These are phyloP conservation scores for Ahaetulla prasina DNA, from an alignment of 2,113 vertebrate genomes.

Conservation along the genomic window DNA sequence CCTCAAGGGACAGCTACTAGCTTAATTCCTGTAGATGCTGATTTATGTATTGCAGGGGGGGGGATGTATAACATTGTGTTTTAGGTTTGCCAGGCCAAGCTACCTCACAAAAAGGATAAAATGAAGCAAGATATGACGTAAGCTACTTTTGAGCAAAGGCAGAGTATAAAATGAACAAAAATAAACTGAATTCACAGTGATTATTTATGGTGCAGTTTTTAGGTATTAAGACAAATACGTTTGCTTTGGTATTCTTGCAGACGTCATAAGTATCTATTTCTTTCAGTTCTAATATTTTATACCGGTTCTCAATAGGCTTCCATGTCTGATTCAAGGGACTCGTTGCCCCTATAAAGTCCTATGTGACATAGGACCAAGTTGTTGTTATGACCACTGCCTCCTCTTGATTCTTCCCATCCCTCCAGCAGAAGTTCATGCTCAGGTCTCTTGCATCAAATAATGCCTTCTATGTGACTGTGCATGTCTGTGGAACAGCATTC, in stretches of 20 bases:
- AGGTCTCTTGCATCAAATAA: not conserved
- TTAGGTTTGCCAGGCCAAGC: not conserved
- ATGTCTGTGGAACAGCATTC: not conserved
- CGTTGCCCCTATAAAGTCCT: not conserved
- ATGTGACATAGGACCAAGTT: not conserved
- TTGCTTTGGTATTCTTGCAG: not conserved
- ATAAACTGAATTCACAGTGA: not conserved
- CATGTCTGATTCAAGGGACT: not conserved
- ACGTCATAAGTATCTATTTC: not conserved
- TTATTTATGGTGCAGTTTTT: not conserved
- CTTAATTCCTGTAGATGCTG: not conserved
- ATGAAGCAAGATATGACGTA: not conserved
- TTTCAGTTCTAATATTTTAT: not conserved
- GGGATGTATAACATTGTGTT: not conserved
- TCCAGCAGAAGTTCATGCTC: not conserved
- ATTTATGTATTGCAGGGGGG: not conserved
- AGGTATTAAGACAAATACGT: not conserved
- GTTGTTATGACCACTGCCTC: not conserved
- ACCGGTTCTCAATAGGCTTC: not conserved
- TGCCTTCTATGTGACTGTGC: not conserved
- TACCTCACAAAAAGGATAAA: not conserved
- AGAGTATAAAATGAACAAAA: not conserved
- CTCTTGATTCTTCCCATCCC: too few species aligned
- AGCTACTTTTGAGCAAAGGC: not conserved
- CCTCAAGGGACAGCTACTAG: not conserved